Evolutionary conservation across 2,113 vertebrate genomes (phyloP).

Genomic region (Falco punctatus): DNA sequence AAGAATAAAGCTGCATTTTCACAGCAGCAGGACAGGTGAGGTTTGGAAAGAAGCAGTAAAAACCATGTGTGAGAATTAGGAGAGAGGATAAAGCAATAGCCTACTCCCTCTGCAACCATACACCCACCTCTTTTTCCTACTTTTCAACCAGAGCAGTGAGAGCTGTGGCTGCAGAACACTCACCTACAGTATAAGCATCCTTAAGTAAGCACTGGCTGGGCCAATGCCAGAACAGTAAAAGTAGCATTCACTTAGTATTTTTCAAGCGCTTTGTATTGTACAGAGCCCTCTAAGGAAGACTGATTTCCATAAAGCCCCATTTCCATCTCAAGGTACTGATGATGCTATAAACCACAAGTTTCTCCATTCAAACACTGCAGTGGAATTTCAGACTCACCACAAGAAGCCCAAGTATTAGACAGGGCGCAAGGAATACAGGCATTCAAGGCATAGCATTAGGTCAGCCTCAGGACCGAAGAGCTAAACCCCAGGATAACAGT

Average conservation of each 20-base stretch:
- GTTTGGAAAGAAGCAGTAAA: background rate
- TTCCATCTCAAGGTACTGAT: constrained; percentile 40
- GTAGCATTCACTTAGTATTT: constrained; percentile 31
- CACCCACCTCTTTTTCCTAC: background rate
- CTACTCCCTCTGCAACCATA: background rate
- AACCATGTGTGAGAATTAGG: background rate
- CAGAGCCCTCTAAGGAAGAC: constrained; percentile 24
- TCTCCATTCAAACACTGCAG: background rate
- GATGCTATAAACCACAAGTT: constrained; percentile 48
- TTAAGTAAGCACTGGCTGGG: background rate
- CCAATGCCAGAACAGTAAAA: constrained; percentile 32
- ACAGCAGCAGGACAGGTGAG: background rate
- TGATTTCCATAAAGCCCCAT: constrained; percentile 29
- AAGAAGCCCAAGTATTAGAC: background rate
- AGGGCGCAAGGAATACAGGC: background rate
- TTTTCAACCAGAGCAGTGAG: background rate
- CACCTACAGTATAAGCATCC: background rate
- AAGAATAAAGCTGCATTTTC: background rate
- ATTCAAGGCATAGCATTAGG: background rate
- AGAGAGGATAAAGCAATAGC: background rate
- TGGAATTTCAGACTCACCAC: constrained; percentile 6
- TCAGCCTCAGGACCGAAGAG: background rate
- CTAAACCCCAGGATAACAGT: background rate
- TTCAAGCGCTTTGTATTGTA: constrained; percentile 42
- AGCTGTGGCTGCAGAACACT: background rate